Base-by-base conservation (phyloP, 2,797 vertebrate genomes). In the Danio choprae region DNA sequence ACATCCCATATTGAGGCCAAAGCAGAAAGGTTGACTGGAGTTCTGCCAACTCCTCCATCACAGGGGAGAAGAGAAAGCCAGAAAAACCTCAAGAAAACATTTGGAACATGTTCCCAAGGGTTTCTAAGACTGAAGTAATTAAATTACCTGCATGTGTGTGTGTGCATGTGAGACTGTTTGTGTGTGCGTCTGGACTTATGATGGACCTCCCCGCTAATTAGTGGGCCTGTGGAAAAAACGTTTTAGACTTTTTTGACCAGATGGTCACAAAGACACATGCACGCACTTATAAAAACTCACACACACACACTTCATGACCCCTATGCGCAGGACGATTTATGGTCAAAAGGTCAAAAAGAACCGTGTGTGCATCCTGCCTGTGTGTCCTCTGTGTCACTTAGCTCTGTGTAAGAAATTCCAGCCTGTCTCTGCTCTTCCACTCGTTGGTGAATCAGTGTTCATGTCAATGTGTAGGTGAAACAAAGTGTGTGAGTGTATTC, bases 41-140 rank as follows among this genome's bases (percentile, higher is more conserved):
- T 46, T 59, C 59, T 59, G 84, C 86, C 87, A 87, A 67, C 75
- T 78, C 58, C 63, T 86, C 69, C 74, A 82, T 82, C 87, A 86
- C 65, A 55, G 65, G 84, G 84, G 85, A 87, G 60, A 59, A 50
- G 55, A 76, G 67, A 80, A 86, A 83, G 82, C 83, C 71, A 87
- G 77, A 84, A 84, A 86, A 86, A 84, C 75, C 78, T 80, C 71
- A 75, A 86, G 79, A 70, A 81, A 86, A 86, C 83, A 86, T 84
- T 88, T 81, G 73, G 77, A 88, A 85, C 88, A 83, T 83, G 85
- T 81, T 84, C 87, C 84, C 89, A 81, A 77, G 84, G 83, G 85
- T 79, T 48, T 79, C 62, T 53, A 76, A 53, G 78, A 64, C 83
- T 55, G 78, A 81, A 70, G 81, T 86, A 86, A 86, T 86, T 84